phyloP scores from a whole-genome alignment of 2,888 invertebrate genomes.

The Prionchulus punctatus region DNA sequence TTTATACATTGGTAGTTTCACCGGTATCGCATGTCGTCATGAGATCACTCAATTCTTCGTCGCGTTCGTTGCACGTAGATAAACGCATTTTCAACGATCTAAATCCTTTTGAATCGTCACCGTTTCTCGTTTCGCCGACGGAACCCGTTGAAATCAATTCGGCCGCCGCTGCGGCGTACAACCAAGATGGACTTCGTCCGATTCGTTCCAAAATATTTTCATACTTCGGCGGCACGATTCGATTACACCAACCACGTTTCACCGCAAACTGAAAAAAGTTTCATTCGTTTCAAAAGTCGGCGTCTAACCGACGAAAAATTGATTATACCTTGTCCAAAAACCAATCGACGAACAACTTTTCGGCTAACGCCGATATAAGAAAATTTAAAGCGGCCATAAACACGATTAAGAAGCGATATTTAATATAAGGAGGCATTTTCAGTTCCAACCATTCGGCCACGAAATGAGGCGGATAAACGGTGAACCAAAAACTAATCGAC shows the following conservation, averaged over 20 bases:
- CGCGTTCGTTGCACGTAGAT: too few species aligned
- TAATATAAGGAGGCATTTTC: slow-evolving; percentile 6
- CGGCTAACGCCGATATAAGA: not conserved
- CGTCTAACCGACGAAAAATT: too few species aligned
- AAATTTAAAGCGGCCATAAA: slow-evolving; percentile 8
- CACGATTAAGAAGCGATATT: slow-evolving; percentile 9
- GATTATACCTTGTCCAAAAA: not conserved
- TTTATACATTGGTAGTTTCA: too few species aligned
- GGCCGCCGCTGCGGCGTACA: not conserved
- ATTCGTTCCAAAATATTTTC: not conserved
- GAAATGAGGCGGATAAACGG: slow-evolving; percentile 29
- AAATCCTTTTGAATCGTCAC: too few species aligned
- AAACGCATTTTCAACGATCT: too few species aligned
- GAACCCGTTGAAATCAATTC: too few species aligned
- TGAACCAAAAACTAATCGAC: slow-evolving; percentile 19
- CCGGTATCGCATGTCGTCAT: too few species aligned
- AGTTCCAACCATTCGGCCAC: slow-evolving; percentile 25
- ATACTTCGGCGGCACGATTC: not conserved
- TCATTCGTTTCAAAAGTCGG: too few species aligned
- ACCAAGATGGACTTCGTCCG: not conserved
- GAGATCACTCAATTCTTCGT: too few species aligned
- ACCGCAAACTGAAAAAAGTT: not conserved
- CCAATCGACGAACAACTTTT: slow-evolving; percentile 8
- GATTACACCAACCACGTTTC: not conserved
- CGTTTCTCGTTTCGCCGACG: too few species aligned